Evolutionary conservation across 2,797 vertebrate species (phyloP).

Genomic region (Notamacropus eugenii): DNA sequence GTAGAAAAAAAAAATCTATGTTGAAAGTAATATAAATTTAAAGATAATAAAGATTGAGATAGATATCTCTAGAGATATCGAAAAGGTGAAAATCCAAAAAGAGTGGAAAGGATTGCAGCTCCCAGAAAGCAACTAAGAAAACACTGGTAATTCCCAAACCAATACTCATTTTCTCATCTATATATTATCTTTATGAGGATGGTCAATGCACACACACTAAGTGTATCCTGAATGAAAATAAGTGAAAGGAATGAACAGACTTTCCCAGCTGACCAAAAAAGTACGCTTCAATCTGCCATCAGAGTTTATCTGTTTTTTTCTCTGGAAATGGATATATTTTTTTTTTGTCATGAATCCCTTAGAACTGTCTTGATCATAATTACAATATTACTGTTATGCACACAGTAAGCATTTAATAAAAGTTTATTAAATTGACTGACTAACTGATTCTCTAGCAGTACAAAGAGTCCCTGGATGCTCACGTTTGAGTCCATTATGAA

Average conservation of each 20-base stretch:
- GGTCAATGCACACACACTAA: neutral
- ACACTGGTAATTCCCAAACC: neutral
- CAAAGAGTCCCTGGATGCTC: neutral
- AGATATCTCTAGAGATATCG: neutral
- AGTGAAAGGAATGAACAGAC: neutral
- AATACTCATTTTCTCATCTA: neutral
- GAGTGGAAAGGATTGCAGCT: neutral
- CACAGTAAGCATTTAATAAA: neutral
- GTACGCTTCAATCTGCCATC: neutral
- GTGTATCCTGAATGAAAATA: neutral
- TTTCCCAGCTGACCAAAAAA: neutral
- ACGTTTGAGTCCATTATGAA: neutral
- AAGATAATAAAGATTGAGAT: neutral
- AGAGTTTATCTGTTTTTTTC: neutral
- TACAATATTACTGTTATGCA: neutral
- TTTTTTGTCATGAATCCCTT: neutral
- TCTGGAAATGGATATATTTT: too few species aligned
- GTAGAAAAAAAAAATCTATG: neutral
- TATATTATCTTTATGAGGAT: neutral
- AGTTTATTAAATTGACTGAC: neutral
- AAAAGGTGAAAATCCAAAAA: neutral
- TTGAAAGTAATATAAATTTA: neutral
- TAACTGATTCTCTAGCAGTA: neutral
- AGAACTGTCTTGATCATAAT: neutral
- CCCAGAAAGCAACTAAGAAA: neutral